phyloP scores from a whole-genome alignment of 2,888 invertebrate genomes.

The Nomada hirtipes region DNA sequence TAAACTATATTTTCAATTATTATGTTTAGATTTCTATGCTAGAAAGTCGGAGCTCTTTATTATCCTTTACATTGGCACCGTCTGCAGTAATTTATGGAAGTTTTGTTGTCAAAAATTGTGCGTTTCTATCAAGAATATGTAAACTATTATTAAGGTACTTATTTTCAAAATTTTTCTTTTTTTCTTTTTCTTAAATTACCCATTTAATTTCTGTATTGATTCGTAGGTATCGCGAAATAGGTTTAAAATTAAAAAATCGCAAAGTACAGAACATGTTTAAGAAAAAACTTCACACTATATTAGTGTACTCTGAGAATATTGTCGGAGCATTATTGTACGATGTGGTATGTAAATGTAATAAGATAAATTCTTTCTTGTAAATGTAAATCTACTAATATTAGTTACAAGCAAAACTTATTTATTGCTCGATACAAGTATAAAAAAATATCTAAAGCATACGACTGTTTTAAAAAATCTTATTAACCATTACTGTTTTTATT shows the following conservation, averaged over 20 bases:
- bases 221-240: conserved; percentile 70
- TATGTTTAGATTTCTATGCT: conserved; percentile 63
- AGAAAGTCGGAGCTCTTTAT: conserved; percentile 66
- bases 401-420: neutral
- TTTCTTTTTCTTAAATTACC: neutral
- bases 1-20: conserved; percentile 7
- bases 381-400: neutral
- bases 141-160: conserved; percentile 74
- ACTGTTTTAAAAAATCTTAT: neutral
- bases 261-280: conserved; percentile 43
- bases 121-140: conserved; percentile 78
- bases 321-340: conserved; percentile 74
- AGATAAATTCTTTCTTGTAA: too few species aligned
- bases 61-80: conserved; percentile 78
- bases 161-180: neutral
- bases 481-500: too few species aligned
- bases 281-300: conserved; percentile 56
- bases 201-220: conserved; percentile 22
- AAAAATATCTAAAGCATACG: neutral
- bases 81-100: conserved; percentile 78
- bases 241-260: conserved; percentile 54
- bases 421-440: neutral
- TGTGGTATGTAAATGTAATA: conserved; percentile 50
- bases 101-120: conserved; percentile 73
- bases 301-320: conserved; percentile 73